Conservation (phyloP, 1,140 invertebrate genomes). For the Armadillidium nasatum region DNA sequence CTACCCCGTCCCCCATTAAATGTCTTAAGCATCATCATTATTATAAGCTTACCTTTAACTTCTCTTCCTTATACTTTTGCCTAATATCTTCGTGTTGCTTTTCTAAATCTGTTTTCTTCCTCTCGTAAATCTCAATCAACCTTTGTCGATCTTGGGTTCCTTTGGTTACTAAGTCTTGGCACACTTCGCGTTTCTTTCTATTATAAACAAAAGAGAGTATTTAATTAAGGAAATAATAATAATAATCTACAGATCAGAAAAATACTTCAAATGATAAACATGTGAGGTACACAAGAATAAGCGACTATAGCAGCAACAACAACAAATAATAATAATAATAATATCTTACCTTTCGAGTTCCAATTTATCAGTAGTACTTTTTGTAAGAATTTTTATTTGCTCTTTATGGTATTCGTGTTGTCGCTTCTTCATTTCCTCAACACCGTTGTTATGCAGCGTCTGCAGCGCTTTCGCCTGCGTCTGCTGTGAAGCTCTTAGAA, state of each 20-base stretch:
- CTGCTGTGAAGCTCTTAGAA: conserved; percentile 69
- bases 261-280: background rate
- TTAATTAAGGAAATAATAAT: background rate
- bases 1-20: background rate
- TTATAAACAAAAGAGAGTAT: conserved; percentile 17
- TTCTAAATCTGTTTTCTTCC: conserved; percentile 67
- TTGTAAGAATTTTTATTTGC: conserved; percentile 75
- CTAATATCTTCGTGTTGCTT: conserved; percentile 71
- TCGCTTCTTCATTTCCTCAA: conserved; percentile 74
- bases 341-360: conserved; percentile 68
- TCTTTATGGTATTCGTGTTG: conserved; percentile 73
- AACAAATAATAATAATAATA: no score
- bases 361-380: conserved; percentile 79
- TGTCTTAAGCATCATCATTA: no score
- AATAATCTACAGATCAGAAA: background rate
- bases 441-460: conserved; percentile 67
- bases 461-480: conserved; percentile 69
- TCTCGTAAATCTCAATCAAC: conserved; percentile 67
- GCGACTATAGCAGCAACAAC: background rate
- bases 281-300: no score
- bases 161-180: conserved; percentile 68
- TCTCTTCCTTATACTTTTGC: conserved; percentile 63
- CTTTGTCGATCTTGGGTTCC: conserved; percentile 71
- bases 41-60: conserved; percentile 46
- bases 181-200: conserved; percentile 68